These are phyloP conservation scores for Heliconius ismenius DNA, from an alignment of 2,888 invertebrate species.

Conservation along the genomic window DNA sequence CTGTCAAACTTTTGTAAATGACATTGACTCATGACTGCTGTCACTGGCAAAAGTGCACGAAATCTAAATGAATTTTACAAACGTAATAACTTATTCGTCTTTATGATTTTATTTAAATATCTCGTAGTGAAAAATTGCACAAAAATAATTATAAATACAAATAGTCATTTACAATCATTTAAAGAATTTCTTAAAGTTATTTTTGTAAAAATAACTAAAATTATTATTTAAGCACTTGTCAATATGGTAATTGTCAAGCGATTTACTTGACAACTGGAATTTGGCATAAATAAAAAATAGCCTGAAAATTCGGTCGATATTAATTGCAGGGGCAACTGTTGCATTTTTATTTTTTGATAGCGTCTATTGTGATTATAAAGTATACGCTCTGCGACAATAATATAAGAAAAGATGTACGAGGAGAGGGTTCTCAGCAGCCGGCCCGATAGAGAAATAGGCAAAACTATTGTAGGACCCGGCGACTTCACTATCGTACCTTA, in stretches of 20 bases:
- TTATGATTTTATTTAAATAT: not conserved
- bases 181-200: not conserved
- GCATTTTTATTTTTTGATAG: not conserved
- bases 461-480: conserved; percentile 65
- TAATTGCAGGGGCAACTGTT: conserved; percentile 30
- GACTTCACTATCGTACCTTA: conserved; percentile 70
- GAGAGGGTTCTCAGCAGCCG: conserved; percentile 61
- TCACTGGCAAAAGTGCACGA: not conserved
- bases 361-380: not conserved
- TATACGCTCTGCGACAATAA: conserved; percentile 3
- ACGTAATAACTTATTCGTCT: not conserved
- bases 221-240: not conserved
- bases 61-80: not conserved
- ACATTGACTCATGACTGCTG: not conserved
- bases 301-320: conserved; percentile 36
- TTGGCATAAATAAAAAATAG: conserved; percentile 29
- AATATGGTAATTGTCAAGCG: conserved; percentile 6
- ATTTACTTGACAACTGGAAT: conserved; percentile 8
- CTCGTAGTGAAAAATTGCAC: not conserved
- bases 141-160: not conserved
- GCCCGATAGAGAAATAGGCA: conserved; percentile 67
- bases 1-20: not conserved
- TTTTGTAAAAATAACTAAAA: not conserved
- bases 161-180: not conserved
- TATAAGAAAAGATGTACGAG: conserved; percentile 53